These are phyloP conservation scores for Thaleichthys pacificus DNA, from an alignment of 2,797 vertebrate genomes.

Conservation along the genomic window DNA sequence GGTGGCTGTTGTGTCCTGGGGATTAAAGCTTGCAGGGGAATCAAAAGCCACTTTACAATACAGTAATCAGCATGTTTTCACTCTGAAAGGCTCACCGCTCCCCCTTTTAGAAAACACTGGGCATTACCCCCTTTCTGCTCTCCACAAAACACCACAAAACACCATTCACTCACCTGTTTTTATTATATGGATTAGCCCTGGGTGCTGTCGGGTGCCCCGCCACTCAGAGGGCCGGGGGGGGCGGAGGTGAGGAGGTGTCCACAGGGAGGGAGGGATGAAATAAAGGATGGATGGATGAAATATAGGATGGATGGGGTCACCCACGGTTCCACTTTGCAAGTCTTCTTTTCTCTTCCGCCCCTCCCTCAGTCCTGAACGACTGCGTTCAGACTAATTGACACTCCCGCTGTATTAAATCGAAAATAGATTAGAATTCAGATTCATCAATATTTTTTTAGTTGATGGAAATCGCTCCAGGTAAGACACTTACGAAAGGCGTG, in stretches of 20 bases:
- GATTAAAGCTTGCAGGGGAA: constrained; percentile 81
- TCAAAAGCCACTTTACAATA: constrained; percentile 88
- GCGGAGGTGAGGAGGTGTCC: constrained; percentile 29
- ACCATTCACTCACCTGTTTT: constrained; percentile 73
- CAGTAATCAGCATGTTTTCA: constrained; percentile 88
- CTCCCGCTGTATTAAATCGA: too few species aligned
- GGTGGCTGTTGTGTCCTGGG: constrained; percentile 78
- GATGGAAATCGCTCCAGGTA: too few species aligned
- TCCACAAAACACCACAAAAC: constrained; percentile 81
- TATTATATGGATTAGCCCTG: constrained; percentile 76
- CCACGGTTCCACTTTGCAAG: constrained; percentile 57
- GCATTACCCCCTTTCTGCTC: constrained; percentile 70
- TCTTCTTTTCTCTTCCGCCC: constrained; percentile 5
- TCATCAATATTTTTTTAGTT: too few species aligned
- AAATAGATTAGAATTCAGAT: too few species aligned
- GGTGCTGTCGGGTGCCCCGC: constrained; percentile 64
- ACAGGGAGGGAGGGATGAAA: constrained; percentile 16
- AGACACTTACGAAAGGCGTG: too few species aligned
- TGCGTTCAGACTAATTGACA: too few species aligned
- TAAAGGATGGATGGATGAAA: not conserved
- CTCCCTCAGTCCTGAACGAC: too few species aligned
- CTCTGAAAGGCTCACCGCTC: constrained; percentile 75
- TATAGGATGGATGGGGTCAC: constrained; percentile 51
- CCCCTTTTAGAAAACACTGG: constrained; percentile 80
- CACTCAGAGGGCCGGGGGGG: constrained; percentile 56